Evolutionary conservation across 2,888 invertebrate genomes (phyloP).

Genomic region (Trachelus tabidus): DNA sequence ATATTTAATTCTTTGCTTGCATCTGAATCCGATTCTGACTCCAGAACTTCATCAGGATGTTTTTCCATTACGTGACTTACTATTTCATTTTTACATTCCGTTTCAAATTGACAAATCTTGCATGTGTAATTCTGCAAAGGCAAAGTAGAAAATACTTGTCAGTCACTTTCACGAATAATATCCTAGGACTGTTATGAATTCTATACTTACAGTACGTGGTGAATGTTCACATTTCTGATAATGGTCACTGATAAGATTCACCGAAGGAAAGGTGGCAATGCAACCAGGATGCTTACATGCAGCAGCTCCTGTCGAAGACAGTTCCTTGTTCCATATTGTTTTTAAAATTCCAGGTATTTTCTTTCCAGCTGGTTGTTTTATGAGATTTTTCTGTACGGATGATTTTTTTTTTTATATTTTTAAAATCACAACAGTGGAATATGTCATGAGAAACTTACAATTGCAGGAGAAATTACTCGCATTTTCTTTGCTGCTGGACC

Average conservation of each 20-base stretch:
- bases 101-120: constrained; percentile 52
- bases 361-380: constrained; percentile 34
- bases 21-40: constrained; percentile 34
- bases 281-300: constrained; percentile 56
- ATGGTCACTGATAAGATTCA: constrained; percentile 55
- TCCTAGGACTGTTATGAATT: background rate
- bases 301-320: constrained; percentile 36
- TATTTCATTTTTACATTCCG: constrained; percentile 42
- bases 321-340: constrained; percentile 47
- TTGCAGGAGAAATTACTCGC: constrained; percentile 15
- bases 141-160: background rate
- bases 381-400: constrained; percentile 22
- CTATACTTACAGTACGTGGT: constrained; percentile 26
- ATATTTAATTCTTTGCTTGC: constrained; percentile 9
- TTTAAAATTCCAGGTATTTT: constrained; percentile 43
- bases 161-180: background rate
- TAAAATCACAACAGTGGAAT: background rate
- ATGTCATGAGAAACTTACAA: constrained; percentile 28
- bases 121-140: constrained; percentile 49
- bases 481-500: constrained; percentile 28
- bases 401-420: background rate
- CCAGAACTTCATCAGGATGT: constrained; percentile 38
- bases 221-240: constrained; percentile 48
- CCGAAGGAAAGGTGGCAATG: constrained; percentile 35
- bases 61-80: constrained; percentile 45